Evolutionary conservation across 2,888 invertebrate genomes (phyloP), one percentile per base, ranked within the genome.

Genomic region (Gortyna flavago): DNA sequence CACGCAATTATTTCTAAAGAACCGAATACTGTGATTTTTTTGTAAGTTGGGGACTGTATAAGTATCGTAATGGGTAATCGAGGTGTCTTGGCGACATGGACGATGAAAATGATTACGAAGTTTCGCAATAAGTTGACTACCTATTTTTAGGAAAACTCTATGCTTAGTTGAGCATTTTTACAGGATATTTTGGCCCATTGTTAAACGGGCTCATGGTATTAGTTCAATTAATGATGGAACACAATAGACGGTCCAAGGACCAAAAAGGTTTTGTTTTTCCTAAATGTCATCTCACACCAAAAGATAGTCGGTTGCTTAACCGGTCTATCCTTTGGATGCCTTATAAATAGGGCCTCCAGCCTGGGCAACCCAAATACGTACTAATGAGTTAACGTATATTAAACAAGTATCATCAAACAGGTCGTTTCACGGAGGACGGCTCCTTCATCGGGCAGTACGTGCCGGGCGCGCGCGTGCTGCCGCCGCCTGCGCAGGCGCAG

Each of bases 381-480:
- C 11, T 21, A 13, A 29, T 41, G 59, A 25, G 29, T 68, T 38
- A 25, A 41, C 0, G 18, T 41, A 1, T 51, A 66, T 3, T 61
- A 67, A 81, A 0, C 16, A 7, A 5, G 2, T 25, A 0, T 0
- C 0, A 5, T 2, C 0, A 0, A 0, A 0, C 96, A 98, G 98
- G 98, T 94, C 98, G 98, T 89, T 99, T 99, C 97, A 99, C 99
- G 86, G 99, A 99, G 97, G 99, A 99, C 96, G 99, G 99, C 70
- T 99, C 99, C 85, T 99, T 99, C 97, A 99, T 99, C 95, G 99
- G 99, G 69, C 99, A 99, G 96, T 99, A 99, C 96, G 99, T 99
- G 92, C 98, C 98, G 79, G 98, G 98, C 88, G 98, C 98, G 92
- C 97, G 98, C 91, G 98, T 97, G 91, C 97, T 97, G 87, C 95